These are phyloP conservation scores for Sebastes hopkinsi DNA, from an alignment of 2,797 vertebrate genomes.

Conservation along the genomic window DNA sequence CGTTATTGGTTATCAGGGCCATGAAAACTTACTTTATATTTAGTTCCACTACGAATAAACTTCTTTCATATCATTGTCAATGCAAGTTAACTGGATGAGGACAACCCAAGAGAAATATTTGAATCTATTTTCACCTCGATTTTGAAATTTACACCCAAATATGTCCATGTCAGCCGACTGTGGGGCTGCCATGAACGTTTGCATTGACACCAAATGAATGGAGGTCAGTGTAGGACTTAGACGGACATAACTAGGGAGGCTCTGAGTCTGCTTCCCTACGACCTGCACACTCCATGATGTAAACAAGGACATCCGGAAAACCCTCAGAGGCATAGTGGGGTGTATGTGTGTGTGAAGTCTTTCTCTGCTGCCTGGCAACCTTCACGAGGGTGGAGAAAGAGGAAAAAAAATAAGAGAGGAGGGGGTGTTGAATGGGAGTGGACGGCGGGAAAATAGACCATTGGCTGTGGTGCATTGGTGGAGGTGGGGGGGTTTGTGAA, in stretches of 20 bases:
- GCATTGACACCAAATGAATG: slow-evolving; percentile 55
- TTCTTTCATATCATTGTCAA: not conserved
- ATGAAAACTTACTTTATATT: not conserved
- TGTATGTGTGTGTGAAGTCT: slow-evolving; percentile 78
- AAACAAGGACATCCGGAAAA: slow-evolving; percentile 84
- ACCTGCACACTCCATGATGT: slow-evolving; percentile 77
- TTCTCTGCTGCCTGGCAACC: slow-evolving; percentile 82
- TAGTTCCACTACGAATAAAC: not conserved
- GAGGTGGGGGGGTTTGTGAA: slow-evolving; percentile 31
- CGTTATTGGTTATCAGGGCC: slow-evolving; percentile 1
- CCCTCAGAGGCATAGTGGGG: slow-evolving; percentile 78
- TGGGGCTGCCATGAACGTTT: slow-evolving; percentile 19
- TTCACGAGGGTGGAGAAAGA: slow-evolving; percentile 66
- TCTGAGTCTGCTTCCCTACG: slow-evolving; percentile 64
- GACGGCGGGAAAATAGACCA: slow-evolving; percentile 74
- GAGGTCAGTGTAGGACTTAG: slow-evolving; percentile 57
- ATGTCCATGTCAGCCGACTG: not conserved
- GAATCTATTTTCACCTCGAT: not conserved
- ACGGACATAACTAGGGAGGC: slow-evolving; percentile 59
- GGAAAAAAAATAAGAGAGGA: slow-evolving; percentile 21
- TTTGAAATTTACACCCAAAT: not conserved
- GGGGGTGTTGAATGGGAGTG: slow-evolving; percentile 59
- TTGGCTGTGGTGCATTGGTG: slow-evolving; percentile 60
- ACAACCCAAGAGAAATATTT: not conserved
- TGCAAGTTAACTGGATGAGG: not conserved